These are phyloP conservation scores for Dascyllus trimaculatus DNA, from an alignment of 2,113 vertebrate species.

Conservation along the genomic window DNA sequence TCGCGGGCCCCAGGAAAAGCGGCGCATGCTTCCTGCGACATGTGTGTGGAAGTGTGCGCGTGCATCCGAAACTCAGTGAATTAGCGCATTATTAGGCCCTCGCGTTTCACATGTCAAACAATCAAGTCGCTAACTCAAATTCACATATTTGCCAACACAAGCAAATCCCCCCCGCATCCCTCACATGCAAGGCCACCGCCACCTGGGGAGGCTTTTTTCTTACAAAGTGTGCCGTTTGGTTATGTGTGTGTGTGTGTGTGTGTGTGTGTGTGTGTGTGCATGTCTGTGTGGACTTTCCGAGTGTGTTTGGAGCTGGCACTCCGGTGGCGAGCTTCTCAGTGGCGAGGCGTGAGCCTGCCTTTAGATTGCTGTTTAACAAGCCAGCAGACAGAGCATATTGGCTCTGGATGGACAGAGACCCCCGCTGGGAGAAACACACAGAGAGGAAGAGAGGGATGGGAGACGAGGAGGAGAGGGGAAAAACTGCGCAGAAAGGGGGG, in stretches of 20 bases:
- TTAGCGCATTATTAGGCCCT: slow-evolving; percentile 28
- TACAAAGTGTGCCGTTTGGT: slow-evolving; percentile 28
- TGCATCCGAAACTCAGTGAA: slow-evolving; percentile 36
- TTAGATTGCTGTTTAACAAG: slow-evolving; percentile 86
- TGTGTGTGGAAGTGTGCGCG: background rate
- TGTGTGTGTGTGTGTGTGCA: slow-evolving; percentile 18
- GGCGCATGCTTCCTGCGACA: background rate
- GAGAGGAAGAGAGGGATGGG: slow-evolving; percentile 16
- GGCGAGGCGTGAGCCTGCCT: slow-evolving; percentile 81
- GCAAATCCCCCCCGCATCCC: slow-evolving; percentile 27
- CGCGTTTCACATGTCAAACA: slow-evolving; percentile 42
- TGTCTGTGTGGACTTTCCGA: slow-evolving; percentile 22
- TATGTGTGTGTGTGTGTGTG: slow-evolving; percentile 13
- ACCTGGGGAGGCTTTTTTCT: slow-evolving; percentile 36
- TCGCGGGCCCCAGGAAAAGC: background rate
- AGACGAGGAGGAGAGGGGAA: background rate
- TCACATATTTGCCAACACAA: slow-evolving; percentile 53
- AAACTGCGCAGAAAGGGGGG: background rate
- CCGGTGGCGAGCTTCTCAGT: slow-evolving; percentile 77
- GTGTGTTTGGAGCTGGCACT: slow-evolving; percentile 70
- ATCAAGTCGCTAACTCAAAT: slow-evolving; percentile 23
- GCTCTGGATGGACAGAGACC: slow-evolving; percentile 74
- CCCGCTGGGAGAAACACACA: slow-evolving; percentile 63
- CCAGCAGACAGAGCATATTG: slow-evolving; percentile 80
- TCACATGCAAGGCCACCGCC: background rate